Base-by-base conservation (phyloP, 2,888 invertebrate species). In the Latheticus oryzae region DNA sequence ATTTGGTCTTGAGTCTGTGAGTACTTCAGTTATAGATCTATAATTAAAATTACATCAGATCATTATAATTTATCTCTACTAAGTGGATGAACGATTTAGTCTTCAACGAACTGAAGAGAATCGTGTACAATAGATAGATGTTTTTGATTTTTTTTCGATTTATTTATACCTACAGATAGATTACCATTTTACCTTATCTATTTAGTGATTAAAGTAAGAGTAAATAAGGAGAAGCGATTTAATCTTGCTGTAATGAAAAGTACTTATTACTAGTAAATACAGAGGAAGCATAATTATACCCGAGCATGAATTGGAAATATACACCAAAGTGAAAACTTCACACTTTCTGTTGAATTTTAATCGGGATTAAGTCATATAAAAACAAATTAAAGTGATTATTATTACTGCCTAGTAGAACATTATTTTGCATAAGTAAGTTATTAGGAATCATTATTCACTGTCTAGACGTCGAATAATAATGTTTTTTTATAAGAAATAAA, bases 31-130 rank as follows among this genome's bases (percentile, higher is more conserved):
- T 40, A 12, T 26, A 12, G 16, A 42, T 42, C 24, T 26, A 26
- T 26, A 42, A 42, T 26, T 42, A 26, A 26, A 42, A 42, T 26
- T 26, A 42, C 42, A 26, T 26, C 24, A n/a, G n/a, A 42, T 37
- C 21, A 37, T 35, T 9, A 37, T 38, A 42, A 42, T 42, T n/a
- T 42, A 42, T 42, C 26, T 8, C 26, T 15, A 4, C 5, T 8
- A 30, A 30, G 11, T 21, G 4, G 21, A 4, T 21, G 7, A 12
- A 28, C 9, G 28, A 11, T 9, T 28, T 28, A 28, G 11, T 9
- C 11, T 28, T 28, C 28, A 28, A 3, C 28, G 12, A 12, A 28
- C 12, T 28, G 28, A 28, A 12, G 9, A 28, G 28, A 28, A n/a
- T 11, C 12, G 8, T 28, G 9, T 11, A 28, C 28, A n/a, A n/a